Evolutionary conservation across 2,888 invertebrate species (phyloP), one percentile per base, ranked within the genome.

Genomic region (Gortyna flavago): DNA sequence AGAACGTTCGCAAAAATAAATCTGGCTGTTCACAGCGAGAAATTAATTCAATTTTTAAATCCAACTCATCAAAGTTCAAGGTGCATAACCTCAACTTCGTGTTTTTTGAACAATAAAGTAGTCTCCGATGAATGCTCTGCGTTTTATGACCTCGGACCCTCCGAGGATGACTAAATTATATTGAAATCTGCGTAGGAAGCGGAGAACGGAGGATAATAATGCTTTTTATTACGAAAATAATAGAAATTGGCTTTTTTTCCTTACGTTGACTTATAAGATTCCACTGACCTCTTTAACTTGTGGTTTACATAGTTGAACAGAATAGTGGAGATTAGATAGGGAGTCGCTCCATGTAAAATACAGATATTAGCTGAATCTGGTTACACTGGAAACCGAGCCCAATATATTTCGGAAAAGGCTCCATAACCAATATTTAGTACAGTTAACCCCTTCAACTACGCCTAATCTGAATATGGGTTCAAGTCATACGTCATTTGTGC

Each of bases 131-230:
- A 82, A 62, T 70, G 32, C 32, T 73, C 57, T 57, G 35, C 25
- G 48, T 35, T 81, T 70, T 72, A 82, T 38, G 61, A 69, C 61
- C 61, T 62, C 41, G 61, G 4, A 59, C 66, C 57, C 61, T 57
- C 41, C 57, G 4, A 59, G 77, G 69, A 66, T 48, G 29, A 61
- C 65, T 77, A 38, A 77, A 77, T 66, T 72, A n/a, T 77, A 81
- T 70, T 72, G 66, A 64, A 81, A 77, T 72, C 68, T 77, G 71
- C 64, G 67, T n/a, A 44, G 77, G 51, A 80, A 64, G 69, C 32
- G 59, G 35, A 65, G 35, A 44, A 13, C 21, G 7, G 44, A 66
- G 41, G 29, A 41, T 35, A 65, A 59, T 59, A 59, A 64, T 65
- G 44, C 0, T 51, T 74, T 80, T 80, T 75, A 75, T 75, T 59